Evolutionary conservation across 2,797 vertebrate genomes (phyloP).

Genomic region (Xenopus petersii): DNA sequence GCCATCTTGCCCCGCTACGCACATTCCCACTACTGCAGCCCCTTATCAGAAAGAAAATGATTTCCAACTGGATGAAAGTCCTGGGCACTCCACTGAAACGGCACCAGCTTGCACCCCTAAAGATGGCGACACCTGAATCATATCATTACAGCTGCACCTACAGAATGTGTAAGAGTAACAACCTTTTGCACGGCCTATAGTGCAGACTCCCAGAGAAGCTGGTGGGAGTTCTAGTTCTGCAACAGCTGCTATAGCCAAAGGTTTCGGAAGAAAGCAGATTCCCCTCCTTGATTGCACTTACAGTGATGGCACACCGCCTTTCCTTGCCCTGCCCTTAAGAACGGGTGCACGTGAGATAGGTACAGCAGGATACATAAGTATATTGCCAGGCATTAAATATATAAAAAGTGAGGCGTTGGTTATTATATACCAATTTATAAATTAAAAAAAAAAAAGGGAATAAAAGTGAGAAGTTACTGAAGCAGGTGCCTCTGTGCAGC

Average conservation of each 20-base stretch:
- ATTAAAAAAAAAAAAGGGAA: slow-evolving; percentile 19
- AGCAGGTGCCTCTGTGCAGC: not conserved
- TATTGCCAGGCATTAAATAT: slow-evolving; percentile 10
- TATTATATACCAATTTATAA: slow-evolving; percentile 41
- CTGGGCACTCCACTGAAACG: too few relatives aligned
- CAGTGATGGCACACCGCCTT: not conserved
- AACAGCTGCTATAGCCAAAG: not conserved
- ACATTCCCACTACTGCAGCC: too few relatives aligned
- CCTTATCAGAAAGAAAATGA: too few relatives aligned
- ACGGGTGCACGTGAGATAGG: not conserved
- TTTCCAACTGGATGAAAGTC: too few relatives aligned
- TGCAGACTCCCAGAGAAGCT: not conserved
- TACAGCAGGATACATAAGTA: slow-evolving; percentile 30
- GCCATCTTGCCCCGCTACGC: too few relatives aligned
- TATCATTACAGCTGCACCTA: not conserved
- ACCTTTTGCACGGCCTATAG: not conserved
- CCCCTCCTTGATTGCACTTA: not conserved
- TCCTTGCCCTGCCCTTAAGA: not conserved
- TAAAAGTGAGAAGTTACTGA: slow-evolving; percentile 6
- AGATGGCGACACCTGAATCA: not conserved
- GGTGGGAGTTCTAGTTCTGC: too few relatives aligned
- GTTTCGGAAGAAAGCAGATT: not conserved
- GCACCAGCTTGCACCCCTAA: too few relatives aligned
- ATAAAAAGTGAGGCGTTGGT: slow-evolving; percentile 23
- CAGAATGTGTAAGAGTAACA: not conserved